Percentiles rank a stretch among this genome's conserved stretches.
Evolutionary conservation across 2,113 vertebrate genomes (phyloP).

Genomic region (Scortum barcoo): DNA sequence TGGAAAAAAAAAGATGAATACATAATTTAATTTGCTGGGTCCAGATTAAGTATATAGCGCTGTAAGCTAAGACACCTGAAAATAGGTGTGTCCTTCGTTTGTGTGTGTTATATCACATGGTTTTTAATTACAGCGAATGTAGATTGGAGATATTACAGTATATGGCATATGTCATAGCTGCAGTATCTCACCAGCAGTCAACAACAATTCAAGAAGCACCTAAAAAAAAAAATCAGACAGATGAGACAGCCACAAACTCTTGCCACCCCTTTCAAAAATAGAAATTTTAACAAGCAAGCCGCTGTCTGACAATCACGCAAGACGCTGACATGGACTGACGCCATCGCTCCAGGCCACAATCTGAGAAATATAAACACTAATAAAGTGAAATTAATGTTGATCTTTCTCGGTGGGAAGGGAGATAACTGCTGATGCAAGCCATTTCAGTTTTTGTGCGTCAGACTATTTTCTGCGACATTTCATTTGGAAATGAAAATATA

Average conservation of each 20-base stretch:
- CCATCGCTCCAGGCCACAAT: conserved; percentile 64
- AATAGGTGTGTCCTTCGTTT: neutral
- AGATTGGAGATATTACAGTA: neutral
- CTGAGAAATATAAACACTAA: conserved; percentile 72
- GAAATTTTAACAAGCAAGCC: conserved; percentile 42
- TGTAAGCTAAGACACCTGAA: neutral
- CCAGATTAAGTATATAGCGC: neutral
- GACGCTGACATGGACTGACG: conserved; percentile 61
- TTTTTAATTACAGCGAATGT: neutral
- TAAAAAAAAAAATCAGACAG: conserved; percentile 23
- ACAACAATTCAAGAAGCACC: conserved; percentile 2
- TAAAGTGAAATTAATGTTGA: conserved; percentile 73
- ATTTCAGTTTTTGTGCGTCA: conserved; percentile 56
- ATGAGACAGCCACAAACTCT: conserved; percentile 19
- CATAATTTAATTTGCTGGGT: conserved; percentile 31
- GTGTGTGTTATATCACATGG: neutral
- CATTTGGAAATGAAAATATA: conserved; percentile 72
- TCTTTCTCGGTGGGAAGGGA: conserved; percentile 44
- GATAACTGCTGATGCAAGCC: conserved; percentile 55
- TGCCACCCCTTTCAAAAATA: neutral
- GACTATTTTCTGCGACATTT: conserved; percentile 70
- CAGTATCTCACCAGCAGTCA: conserved; percentile 20
- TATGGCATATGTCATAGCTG: neutral
- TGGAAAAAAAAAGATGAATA: conserved; percentile 44
- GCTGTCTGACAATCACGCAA: conserved; percentile 54